phyloP scores from a whole-genome alignment of 2,113 vertebrate genomes.

The Microcebus murinus region DNA sequence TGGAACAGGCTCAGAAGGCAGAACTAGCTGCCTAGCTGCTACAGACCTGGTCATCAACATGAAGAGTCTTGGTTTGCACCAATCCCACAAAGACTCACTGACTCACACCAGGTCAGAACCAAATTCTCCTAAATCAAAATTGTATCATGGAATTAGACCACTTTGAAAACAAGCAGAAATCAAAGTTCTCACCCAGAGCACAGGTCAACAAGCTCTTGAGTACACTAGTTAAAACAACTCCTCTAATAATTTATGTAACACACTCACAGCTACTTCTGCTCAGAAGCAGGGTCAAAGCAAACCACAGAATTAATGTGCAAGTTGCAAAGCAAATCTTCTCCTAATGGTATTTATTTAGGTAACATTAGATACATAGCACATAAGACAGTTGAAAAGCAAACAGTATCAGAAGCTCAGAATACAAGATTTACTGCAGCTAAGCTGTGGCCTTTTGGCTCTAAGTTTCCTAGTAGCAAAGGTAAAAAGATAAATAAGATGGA shows the following conservation, averaged over 20 bases:
- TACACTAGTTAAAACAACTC: background rate
- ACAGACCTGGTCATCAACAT: accelerated
- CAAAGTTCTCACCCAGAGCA: background rate
- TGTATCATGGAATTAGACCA: background rate
- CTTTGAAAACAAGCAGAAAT: background rate
- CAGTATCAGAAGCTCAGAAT: background rate
- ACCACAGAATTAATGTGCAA: background rate
- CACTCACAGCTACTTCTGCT: background rate
- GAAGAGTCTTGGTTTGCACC: background rate
- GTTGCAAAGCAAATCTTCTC: background rate
- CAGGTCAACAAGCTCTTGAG: background rate
- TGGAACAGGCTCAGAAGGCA: background rate
- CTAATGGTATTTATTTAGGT: background rate
- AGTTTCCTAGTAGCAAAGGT: background rate
- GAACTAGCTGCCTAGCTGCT: background rate
- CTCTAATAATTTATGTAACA: background rate
- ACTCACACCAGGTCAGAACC: background rate
- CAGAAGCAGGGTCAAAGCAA: background rate
- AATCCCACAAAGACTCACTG: background rate
- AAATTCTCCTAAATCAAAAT: background rate
- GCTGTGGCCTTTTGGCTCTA: background rate
- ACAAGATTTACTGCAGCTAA: background rate
- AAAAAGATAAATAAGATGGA: background rate
- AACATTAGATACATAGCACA: background rate
- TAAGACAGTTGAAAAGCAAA: background rate